Evolutionary conservation across 2,797 vertebrate species (phyloP), one percentile per base, ranked within the genome.

Genomic region (Sebastes minor): DNA sequence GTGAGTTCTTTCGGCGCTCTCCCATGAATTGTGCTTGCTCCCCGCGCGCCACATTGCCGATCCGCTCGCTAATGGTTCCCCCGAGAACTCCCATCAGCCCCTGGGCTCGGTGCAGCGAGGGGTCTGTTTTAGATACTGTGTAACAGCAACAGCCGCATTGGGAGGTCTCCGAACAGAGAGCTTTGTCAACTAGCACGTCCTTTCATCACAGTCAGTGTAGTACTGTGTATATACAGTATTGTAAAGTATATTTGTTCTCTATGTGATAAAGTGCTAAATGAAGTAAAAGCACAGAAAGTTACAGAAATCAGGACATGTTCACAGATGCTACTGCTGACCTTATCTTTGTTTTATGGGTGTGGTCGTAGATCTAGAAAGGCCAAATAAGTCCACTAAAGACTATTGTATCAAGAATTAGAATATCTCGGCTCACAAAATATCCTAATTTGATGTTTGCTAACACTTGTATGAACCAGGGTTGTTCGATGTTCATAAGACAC

Each of bases 81-180:
- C 35, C 3, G 95, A 95, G 96, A 93, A 83, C 88, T 94, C 89
- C 94, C 94, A 95, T 96, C 95, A 95, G 93, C 94, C 95, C 95
- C 95, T 91, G 92, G 95, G 95, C 91, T 81, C 91, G 8, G 68
- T 78, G 83, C 93, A 89, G 89, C 71, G 32, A 90, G 94, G 93
- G 92, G 92, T 93, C 89, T 83, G 84, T 91, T 95, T 95, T 95
- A 91, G 96, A 95, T 96, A 96, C 96, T 96, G 92, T 96, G 94
- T 96, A 87, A 86, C 93, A 89, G 91, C 93, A 92, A 91, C 94
- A 90, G 90, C 88, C 90, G 80, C 89, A 83, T 6, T 65, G 81
- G 90, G 91, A 92, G 80, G 84, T 93, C 92, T 89, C 93, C 32
- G 5, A 72, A 77, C 91, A 76, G 52, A 75, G 68, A 83, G 85